These are phyloP conservation scores for Anthopleura xanthogrammica DNA, from an alignment of 92 coral and sea anemone species.

Conservation along the genomic window DNA sequence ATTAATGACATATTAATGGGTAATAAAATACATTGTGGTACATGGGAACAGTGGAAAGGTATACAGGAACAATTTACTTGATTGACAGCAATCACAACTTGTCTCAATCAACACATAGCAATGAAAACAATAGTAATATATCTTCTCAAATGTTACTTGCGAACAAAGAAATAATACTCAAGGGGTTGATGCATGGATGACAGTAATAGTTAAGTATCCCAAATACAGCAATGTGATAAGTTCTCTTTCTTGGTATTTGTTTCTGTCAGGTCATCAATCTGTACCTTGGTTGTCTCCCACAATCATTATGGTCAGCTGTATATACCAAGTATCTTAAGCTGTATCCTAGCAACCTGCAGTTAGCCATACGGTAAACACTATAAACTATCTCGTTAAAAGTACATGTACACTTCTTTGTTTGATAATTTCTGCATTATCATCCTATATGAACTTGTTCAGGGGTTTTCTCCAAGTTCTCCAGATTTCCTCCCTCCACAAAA, in stretches of 20 bases:
- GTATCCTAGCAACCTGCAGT: slow-evolving; percentile 68
- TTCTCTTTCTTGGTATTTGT: background rate
- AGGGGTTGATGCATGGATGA: too few species aligned
- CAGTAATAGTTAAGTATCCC: too few species aligned
- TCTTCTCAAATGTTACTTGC: background rate
- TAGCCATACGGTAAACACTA: slow-evolving; percentile 74
- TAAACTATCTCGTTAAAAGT: background rate
- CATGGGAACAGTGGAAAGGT: too few species aligned
- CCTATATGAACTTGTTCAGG: too few species aligned
- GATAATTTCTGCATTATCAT: too few species aligned
- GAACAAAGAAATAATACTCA: background rate
- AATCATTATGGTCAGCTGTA: slow-evolving; percentile 63
- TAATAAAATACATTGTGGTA: too few species aligned
- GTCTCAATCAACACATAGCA: background rate
- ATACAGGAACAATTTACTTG: too few species aligned
- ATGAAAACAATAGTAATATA: background rate
- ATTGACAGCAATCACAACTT: too few species aligned
- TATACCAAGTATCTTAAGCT: slow-evolving; percentile 61
- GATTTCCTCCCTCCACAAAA: too few species aligned
- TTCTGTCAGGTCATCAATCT: slow-evolving; percentile 66
- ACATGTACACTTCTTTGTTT: background rate
- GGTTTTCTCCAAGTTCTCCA: too few species aligned
- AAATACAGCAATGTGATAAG: background rate
- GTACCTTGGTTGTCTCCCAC: slow-evolving; percentile 72
- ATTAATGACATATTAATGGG: too few species aligned